Base-by-base conservation (phyloP, 2,113 vertebrate species). In the Arenaria interpres region DNA sequence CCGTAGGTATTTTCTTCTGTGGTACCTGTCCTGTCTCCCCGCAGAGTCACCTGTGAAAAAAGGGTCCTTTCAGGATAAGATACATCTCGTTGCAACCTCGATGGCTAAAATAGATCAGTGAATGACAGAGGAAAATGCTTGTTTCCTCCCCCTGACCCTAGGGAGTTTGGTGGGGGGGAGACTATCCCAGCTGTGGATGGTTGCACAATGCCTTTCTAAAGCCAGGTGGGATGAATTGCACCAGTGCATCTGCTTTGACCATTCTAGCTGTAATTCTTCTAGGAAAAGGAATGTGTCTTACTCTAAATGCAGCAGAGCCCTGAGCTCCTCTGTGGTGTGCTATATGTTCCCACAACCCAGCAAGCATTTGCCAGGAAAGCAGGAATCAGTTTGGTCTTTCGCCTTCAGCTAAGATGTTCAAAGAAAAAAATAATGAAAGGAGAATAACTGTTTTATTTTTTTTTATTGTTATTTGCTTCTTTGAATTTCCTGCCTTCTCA, bases 401-500 rank as follows among this genome's bases (percentile, higher is more conserved):
- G 63, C 92, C 64, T 91, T 88, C 37, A 56, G 82, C 63, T 51
- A 85, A 80, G 60, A 75, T 1, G 2, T 78, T 68, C 15, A 94
- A 73, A 86, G 19, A 4, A 11, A 45, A 66, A 54, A 45, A 76
- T 17, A 45, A 45, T 3, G 4, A 85, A 72, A 79, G 8, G 21
- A n/a, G 20, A 82, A 64, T 28, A 79, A 60, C 43, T 10, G 27
- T 4, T 80, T 62, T 83, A 24, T 43, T 85, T 23, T 86, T 86
- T 74, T n/a, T 54, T 67, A 69, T 83, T 74, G 68, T 66, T 90
- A 74, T 60, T 91, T 57, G 12, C n/a, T 67, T n/a, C 45, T 90
- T 90, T 79, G 75, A 71, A 74, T 90, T 96, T 92, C 79, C 85
- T 95, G 72, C 63, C 35, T 90, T 73, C 91, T 95, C 87, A 90